phyloP scores from a whole-genome alignment of 2,888 invertebrate species.

The Aspidapion aeneum region DNA sequence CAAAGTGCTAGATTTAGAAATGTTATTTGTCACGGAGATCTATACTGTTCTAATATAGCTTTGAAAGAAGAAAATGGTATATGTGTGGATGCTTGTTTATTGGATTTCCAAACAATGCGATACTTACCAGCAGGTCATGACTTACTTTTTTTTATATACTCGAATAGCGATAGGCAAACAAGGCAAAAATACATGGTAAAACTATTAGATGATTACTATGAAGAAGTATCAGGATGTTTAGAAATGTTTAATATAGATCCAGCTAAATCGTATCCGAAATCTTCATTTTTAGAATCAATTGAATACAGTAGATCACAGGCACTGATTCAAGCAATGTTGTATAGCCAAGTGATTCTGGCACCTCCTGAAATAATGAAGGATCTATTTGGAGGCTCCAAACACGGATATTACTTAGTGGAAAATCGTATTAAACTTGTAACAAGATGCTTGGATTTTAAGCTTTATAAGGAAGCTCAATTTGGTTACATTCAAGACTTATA shows the following conservation, averaged over 20 bases:
- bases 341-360: constrained; percentile 23
- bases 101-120: constrained; percentile 41
- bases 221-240: constrained; percentile 26
- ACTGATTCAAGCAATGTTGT: constrained; percentile 23
- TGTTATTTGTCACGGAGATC: constrained; percentile 41
- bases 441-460: neutral
- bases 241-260: constrained; percentile 26
- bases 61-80: constrained; percentile 26
- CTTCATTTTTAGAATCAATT: constrained; percentile 28
- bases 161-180: constrained; percentile 25
- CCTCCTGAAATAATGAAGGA: constrained; percentile 27
- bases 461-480: neutral
- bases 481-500: neutral
- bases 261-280: constrained; percentile 26
- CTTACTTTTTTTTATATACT: constrained; percentile 45
- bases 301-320: constrained; percentile 28
- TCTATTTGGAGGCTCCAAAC: constrained; percentile 25
- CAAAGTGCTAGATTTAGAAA: constrained; percentile 45
- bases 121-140: constrained; percentile 65
- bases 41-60: constrained; percentile 39
- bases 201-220: constrained; percentile 30
- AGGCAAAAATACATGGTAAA: constrained; percentile 27
- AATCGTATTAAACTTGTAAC: neutral
- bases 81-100: constrained; percentile 34
- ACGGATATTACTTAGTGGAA: constrained; percentile 13